Conservation (phyloP, 2,113 vertebrate genomes). For the Limanda limanda region DNA sequence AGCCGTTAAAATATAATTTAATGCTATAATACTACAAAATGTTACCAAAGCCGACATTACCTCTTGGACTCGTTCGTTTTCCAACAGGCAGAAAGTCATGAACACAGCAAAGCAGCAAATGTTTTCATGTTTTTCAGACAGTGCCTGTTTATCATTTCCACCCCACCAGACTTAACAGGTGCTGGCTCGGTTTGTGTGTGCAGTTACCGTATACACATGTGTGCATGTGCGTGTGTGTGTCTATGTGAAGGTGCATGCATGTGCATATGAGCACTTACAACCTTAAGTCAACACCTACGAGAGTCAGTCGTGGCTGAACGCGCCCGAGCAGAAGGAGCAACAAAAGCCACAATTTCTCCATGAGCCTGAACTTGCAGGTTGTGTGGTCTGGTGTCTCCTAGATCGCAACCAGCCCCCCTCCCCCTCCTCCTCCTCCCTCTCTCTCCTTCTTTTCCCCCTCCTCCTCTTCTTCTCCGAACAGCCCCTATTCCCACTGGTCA, state of each 20-base stretch:
- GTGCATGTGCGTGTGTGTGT: constrained; percentile 6
- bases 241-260: constrained; percentile 22
- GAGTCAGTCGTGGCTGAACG: constrained; percentile 62
- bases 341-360: constrained; percentile 70
- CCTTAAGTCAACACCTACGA: constrained; percentile 74
- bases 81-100: not conserved
- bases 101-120: constrained; percentile 5
- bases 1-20: too few species aligned
- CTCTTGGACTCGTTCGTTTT: not conserved
- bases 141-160: constrained; percentile 27
- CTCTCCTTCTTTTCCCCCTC: not conserved
- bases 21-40: not conserved
- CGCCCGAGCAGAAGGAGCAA: constrained; percentile 62
- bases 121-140: constrained; percentile 20
- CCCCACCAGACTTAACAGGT: constrained; percentile 37
- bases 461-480: constrained; percentile 29
- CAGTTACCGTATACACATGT: constrained; percentile 6
- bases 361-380: constrained; percentile 76
- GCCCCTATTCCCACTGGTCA: constrained; percentile 76
- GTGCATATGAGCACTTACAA: constrained; percentile 51
- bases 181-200: constrained; percentile 18
- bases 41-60: not conserved
- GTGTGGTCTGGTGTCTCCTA: constrained; percentile 77
- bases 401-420: constrained; percentile 43
- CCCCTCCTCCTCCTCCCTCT: constrained; percentile 1